Percentiles rank a stretch among this genome's conserved stretches.
These are phyloP conservation scores for Tupaia tana DNA, from an alignment of 2,113 vertebrate species.

Conservation along the genomic window DNA sequence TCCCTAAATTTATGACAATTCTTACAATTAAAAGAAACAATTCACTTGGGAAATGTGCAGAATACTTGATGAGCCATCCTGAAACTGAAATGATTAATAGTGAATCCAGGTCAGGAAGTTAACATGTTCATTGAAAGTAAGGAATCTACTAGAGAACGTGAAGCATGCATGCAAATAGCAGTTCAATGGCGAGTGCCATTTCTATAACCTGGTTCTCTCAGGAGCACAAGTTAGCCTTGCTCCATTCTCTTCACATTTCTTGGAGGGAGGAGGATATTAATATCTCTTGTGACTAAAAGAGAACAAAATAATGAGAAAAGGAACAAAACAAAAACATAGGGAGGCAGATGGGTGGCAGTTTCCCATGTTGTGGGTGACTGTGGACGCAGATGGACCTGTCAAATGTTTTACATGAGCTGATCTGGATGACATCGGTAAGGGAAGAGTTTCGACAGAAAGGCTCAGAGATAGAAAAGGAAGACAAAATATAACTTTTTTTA, in stretches of 20 bases:
- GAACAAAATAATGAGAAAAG: slow-evolving; percentile 31
- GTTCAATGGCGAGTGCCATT: not conserved
- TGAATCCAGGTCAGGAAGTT: slow-evolving; percentile 36
- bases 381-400: slow-evolving; percentile 56
- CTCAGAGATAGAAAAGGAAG: slow-evolving; percentile 22
- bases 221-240: slow-evolving; percentile 2
- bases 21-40: slow-evolving; percentile 77
- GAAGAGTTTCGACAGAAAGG: slow-evolving; percentile 4
- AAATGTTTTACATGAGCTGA: slow-evolving; percentile 51
- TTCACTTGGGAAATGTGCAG: not conserved
- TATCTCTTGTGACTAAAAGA: not conserved
- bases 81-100: slow-evolving; percentile 47
- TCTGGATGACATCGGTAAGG: slow-evolving; percentile 13
- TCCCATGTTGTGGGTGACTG: slow-evolving; percentile 33
- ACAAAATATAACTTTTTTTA: slow-evolving; percentile 5
- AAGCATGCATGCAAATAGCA: not conserved
- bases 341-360: slow-evolving; percentile 61
- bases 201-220: not conserved
- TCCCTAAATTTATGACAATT: slow-evolving; percentile 74
- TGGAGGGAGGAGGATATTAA: not conserved
- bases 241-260: slow-evolving; percentile 18
- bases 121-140: slow-evolving; percentile 30
- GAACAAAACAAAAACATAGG: not conserved
- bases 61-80: slow-evolving; percentile 47
- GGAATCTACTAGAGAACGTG: slow-evolving; percentile 6